phyloP scores from a whole-genome alignment of 2,888 invertebrate species.

The Helleia helle region DNA sequence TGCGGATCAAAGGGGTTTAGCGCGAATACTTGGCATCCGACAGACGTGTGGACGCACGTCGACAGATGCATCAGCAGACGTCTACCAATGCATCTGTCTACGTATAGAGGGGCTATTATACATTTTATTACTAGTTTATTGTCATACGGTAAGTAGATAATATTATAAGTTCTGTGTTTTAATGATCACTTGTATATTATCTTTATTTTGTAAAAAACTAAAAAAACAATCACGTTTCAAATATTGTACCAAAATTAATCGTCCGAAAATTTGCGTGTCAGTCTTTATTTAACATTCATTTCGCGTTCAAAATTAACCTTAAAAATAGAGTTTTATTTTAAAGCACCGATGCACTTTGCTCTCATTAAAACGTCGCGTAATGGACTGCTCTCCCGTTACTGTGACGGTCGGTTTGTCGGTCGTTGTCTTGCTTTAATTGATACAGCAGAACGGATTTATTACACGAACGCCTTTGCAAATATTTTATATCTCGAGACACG shows the following conservation, averaged over 20 bases:
- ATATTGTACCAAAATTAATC: constrained; percentile 4
- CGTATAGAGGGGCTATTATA: no score
- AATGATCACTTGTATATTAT: no score
- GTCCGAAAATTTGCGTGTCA: constrained; percentile 13
- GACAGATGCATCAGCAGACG: no score
- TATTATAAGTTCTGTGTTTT: no score
- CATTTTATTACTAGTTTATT: no score
- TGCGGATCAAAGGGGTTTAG: no score
- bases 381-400: not conserved
- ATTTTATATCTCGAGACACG: constrained; percentile 1
- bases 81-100: no score
- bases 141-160: no score
- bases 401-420: constrained; percentile 5
- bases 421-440: constrained; percentile 3
- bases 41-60: no score
- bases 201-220: no score
- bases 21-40: no score
- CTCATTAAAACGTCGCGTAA: constrained; percentile 11
- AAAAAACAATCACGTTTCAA: not conserved
- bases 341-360: constrained; percentile 14
- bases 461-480: not conserved
- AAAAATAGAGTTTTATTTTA: constrained; percentile 13
- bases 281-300: constrained; percentile 11
- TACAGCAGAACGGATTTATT: constrained; percentile 6
- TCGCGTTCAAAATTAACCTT: constrained; percentile 13